These are phyloP conservation scores for Amyelois transitella DNA, from an alignment of 1,140 invertebrate genomes.

Conservation along the genomic window DNA sequence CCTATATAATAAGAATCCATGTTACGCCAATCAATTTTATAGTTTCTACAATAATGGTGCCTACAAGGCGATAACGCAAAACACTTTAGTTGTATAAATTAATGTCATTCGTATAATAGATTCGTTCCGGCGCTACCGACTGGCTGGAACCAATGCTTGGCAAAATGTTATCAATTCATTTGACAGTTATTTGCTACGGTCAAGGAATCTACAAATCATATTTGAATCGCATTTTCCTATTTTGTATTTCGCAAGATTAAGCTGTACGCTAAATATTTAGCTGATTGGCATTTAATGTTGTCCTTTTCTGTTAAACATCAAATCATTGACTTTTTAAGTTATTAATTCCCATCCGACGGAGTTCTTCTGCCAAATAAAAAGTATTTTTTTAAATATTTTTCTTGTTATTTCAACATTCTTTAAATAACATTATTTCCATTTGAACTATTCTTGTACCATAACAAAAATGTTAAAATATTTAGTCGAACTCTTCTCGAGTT, in stretches of 20 bases:
- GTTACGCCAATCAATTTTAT: background rate
- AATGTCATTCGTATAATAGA: background rate
- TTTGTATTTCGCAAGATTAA: background rate
- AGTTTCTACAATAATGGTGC: background rate
- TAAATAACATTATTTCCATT: too few species aligned
- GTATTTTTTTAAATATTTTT: too few species aligned
- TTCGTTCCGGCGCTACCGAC: background rate
- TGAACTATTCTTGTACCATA: too few species aligned
- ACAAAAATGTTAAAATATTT: too few species aligned
- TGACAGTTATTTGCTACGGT: background rate
- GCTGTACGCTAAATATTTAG: too few species aligned
- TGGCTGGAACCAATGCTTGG: background rate
- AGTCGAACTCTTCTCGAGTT: too few species aligned
- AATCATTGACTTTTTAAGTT: too few species aligned
- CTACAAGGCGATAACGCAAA: background rate
- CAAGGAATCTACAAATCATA: background rate
- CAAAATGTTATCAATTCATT: background rate
- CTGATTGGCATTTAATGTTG: too few species aligned
- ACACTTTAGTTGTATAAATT: background rate
- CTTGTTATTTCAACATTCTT: too few species aligned
- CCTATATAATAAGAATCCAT: background rate
- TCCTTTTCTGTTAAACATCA: too few species aligned
- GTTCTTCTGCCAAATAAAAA: too few species aligned
- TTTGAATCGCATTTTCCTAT: background rate
- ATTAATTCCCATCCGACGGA: too few species aligned